Base-by-base conservation (phyloP, 53 echinoderm and acorn worm species). In the Holothuria scabra region DNA sequence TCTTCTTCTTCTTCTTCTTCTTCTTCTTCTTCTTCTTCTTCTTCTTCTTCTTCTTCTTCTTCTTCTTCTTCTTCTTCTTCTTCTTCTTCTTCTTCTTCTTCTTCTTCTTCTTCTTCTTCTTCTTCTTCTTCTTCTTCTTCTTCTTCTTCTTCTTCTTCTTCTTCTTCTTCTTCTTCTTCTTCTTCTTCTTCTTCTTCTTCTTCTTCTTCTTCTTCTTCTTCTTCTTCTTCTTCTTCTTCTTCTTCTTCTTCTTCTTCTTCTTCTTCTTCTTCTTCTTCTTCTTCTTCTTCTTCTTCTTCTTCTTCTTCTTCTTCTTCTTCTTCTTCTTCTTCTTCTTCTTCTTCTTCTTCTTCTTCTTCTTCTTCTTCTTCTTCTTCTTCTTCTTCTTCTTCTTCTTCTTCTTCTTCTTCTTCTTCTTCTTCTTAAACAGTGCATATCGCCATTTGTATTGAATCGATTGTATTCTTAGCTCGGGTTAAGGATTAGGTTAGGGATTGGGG, bases 41-140 rank as follows among this genome's bases (percentile, higher is more conserved):
- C 69, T 68, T 68, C 69, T 68, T 68, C 69, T 68, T 68, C 69
- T 68, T 68, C 69, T 68, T 68, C 69, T 68, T 68, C 69, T 68
- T 68, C 69, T 68, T 68, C 69, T 68, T 68, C 69, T 68, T 68
- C 69, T 68, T 68, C 69, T 68, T 68, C 69, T 68, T 68, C 69
- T 68, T 68, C 69, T 68, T 68, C 69, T 68, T 68, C 69, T 68
- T 68, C 69, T 68, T 68, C 69, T 68, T 68, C 69, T 68, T 68
- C 69, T 68, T 68, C 69, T 68, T 68, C 69, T 68, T 68, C 69
- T 68, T 68, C 69, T 68, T 68, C 69, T 68, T 68, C 69, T 68
- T 68, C 69, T 68, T 68, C 69, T 68, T 68, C 69, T 68, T 68
- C 69, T 68, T 68, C 69, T 68, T 68, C 69, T 68, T 68, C 69